Percentiles rank a stretch among this genome's conserved stretches.
Conservation (phyloP, 2,888 invertebrate species). For the Erebia epiphron region DNA sequence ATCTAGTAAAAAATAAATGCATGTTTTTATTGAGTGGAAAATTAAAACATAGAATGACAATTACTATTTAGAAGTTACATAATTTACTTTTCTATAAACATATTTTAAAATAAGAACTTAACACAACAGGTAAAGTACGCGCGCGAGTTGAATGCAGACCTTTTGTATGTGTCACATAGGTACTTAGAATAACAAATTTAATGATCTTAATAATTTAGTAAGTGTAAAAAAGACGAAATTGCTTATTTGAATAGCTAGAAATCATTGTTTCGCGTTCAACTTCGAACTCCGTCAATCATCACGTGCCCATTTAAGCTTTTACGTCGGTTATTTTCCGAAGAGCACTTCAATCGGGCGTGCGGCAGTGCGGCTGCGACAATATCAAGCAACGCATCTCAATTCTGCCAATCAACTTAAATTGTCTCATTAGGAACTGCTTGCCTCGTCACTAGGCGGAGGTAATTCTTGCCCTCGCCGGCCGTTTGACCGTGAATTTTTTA, state of each 20-base stretch:
- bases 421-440: constrained; percentile 61
- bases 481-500: constrained; percentile 19
- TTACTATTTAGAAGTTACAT: too few relatives aligned
- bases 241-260: background rate
- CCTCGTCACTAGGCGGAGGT: constrained; percentile 20
- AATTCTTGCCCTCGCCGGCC: constrained; percentile 12
- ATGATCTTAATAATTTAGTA: background rate
- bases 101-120: too few relatives aligned
- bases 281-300: constrained; percentile 11
- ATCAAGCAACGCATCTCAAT: constrained; percentile 73
- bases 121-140: too few relatives aligned
- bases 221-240: too few relatives aligned
- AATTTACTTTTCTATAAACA: too few relatives aligned
- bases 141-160: too few relatives aligned
- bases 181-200: background rate
- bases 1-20: too few relatives aligned
- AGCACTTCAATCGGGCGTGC: constrained; percentile 44
- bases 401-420: constrained; percentile 73
- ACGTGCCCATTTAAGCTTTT: constrained; percentile 1
- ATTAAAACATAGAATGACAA: too few relatives aligned
- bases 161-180: too few relatives aligned
- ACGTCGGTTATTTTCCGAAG: constrained; percentile 32
- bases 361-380: constrained; percentile 52
- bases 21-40: too few relatives aligned
- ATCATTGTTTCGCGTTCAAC: constrained; percentile 11